phyloP scores from a whole-genome alignment of 2,113 vertebrate species.

The Dasyurus viverrinus region DNA sequence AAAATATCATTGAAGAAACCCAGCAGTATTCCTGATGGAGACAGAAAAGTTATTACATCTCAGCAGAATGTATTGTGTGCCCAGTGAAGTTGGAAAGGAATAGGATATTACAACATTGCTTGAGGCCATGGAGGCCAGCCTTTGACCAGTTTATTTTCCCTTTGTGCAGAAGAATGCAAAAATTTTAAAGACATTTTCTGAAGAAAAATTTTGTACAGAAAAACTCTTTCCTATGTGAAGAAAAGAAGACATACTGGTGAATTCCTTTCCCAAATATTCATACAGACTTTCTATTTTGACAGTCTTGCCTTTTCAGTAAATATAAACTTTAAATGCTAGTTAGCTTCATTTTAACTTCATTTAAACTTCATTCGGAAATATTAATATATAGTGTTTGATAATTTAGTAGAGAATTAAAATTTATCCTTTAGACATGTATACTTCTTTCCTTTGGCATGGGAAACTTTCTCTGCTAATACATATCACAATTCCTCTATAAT shows the following conservation, averaged over 20 bases:
- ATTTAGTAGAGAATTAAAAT: neutral
- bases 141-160: constrained; percentile 3
- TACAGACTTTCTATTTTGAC: neutral
- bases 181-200: neutral
- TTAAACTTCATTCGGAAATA: neutral
- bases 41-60: constrained; percentile 35
- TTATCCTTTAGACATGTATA: neutral
- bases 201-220: constrained; percentile 12
- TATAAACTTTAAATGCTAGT: neutral
- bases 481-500: neutral
- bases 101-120: constrained; percentile 33
- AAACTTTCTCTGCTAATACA: neutral
- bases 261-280: neutral
- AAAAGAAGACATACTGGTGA: constrained; percentile 31
- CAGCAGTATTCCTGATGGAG: constrained; percentile 4
- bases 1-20: constrained; percentile 45
- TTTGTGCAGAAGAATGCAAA: neutral
- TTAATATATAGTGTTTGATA: neutral
- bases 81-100: constrained; percentile 20
- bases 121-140: neutral
- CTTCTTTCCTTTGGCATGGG: neutral
- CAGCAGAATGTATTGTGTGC: neutral
- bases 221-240: neutral
- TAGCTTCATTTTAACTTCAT: no score
- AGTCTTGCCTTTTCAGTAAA: neutral